Evolutionary conservation across 2,797 vertebrate genomes (phyloP), one percentile per base, ranked within the genome.

Genomic region (Anguilla marmorata): DNA sequence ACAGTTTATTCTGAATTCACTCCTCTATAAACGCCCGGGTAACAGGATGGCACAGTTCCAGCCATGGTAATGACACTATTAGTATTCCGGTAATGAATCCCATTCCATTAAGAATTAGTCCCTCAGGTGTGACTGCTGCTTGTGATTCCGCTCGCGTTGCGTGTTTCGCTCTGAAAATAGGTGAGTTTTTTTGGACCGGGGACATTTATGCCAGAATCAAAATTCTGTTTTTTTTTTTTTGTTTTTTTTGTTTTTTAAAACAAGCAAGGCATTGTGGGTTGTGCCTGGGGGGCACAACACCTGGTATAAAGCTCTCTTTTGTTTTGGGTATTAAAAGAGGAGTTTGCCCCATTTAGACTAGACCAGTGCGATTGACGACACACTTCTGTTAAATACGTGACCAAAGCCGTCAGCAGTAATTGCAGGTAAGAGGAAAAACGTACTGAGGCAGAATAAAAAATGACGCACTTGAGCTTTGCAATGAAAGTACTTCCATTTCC

Each of bases 101-200:
- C 52, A 63, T 87, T 83, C 87, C 85, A 89, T 89, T 85, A 88
- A 89, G 85, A 90, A 89, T 87, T 86, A 86, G 86, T 90, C 79
- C 56, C 69, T 86, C 60, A 50, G 41, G 79, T 66, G 27, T 48
- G 56, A 60, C 27, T 84, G 54, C 85, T 76, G 54, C 41, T 89
- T 52, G 79, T 66, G 33, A 86, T 86, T 85, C 86, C 60, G 50
- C 45, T 76, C 76, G 72, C 41, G 74, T 48, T 30, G 63, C 63
- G 82, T 74, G 37, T 88, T 37, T 50, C 72, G 72, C 19, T 52
- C 54, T 63, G 30, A 52, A 87, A 50, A 72, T 69, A 87, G 86
- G 88, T 72, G 58, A 24, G 76, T 41, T 41, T 41, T 33, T 19
- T 87, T 76, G 88, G 33, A 74, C 80, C 85, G 21, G 1, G 86